phyloP scores from a whole-genome alignment of 2,797 vertebrate genomes.

The Tenualosa ilisha region DNA sequence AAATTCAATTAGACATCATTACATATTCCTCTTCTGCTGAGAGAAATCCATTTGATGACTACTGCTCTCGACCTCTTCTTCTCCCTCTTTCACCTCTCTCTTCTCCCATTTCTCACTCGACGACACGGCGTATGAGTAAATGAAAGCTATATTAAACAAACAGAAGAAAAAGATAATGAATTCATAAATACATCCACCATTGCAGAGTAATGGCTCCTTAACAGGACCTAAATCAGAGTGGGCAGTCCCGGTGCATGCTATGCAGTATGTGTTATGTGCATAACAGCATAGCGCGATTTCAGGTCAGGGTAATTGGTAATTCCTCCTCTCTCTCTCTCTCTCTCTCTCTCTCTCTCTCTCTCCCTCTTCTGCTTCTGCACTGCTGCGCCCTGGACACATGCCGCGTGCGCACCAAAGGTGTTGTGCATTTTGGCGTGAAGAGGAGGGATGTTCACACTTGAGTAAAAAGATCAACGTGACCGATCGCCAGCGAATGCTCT shows the following conservation, averaged over 20 bases:
- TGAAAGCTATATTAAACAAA: not conserved
- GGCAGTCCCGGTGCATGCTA: not conserved
- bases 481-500: slow-evolving; percentile 44
- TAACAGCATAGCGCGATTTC: slow-evolving; percentile 18
- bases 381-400: slow-evolving; percentile 31
- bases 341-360: slow-evolving; percentile 23
- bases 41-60: slow-evolving; percentile 18
- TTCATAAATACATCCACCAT: slow-evolving; percentile 34
- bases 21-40: slow-evolving; percentile 33
- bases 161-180: not conserved
- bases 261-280: not conserved
- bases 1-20: slow-evolving; percentile 48
- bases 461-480: slow-evolving; percentile 44
- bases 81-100: not conserved
- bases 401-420: slow-evolving; percentile 35
- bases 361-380: slow-evolving; percentile 44
- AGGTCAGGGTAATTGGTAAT: slow-evolving; percentile 51
- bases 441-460: slow-evolving; percentile 48
- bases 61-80: not conserved
- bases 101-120: not conserved
- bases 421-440: slow-evolving; percentile 46
- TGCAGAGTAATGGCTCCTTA: slow-evolving; percentile 32
- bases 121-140: not conserved
- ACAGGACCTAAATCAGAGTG: not conserved
- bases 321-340: not conserved